Percentiles rank a stretch among this genome's conserved stretches.
phyloP scores from a whole-genome alignment of 2,113 vertebrate species.

The Cyphomyrus plagiostoma region DNA sequence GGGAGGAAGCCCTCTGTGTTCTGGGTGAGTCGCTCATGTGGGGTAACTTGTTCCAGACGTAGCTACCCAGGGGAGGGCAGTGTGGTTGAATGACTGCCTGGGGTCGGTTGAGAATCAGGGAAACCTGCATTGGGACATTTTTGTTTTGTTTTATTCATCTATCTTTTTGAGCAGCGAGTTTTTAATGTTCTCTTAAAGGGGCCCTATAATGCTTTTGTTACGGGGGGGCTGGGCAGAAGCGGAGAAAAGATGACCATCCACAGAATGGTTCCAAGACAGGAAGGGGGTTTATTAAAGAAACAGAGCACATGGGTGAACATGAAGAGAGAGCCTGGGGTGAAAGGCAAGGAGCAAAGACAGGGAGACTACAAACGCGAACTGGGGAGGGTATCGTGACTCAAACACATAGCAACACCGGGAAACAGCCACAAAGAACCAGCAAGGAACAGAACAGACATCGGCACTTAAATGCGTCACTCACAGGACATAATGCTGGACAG shows the following conservation, averaged over 20 bases:
- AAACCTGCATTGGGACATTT: neutral
- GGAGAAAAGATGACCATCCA: neutral
- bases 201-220: too few relatives aligned
- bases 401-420: neutral
- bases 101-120: neutral
- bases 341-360: neutral
- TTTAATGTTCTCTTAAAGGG: neutral
- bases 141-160: neutral
- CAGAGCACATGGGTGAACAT: too few relatives aligned
- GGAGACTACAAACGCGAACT: too few relatives aligned
- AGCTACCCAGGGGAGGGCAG: neutral
- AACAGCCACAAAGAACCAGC: neutral
- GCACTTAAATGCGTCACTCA: neutral
- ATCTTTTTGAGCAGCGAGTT: neutral
- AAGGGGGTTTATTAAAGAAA: too few relatives aligned
- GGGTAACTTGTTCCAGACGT: neutral
- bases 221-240: too few relatives aligned
- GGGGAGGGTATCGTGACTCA: too few relatives aligned
- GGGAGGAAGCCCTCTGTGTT: conserved; percentile 59
- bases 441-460: neutral
- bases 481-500: neutral
- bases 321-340: too few relatives aligned
- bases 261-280: too few relatives aligned
- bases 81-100: neutral
- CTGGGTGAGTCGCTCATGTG: conserved; percentile 53